A percentile compares a stretch with the other conserved stretches of the same genome.
These are phyloP conservation scores for Abrostola tripartita DNA, from an alignment of 2,888 invertebrate species.

Conservation along the genomic window DNA sequence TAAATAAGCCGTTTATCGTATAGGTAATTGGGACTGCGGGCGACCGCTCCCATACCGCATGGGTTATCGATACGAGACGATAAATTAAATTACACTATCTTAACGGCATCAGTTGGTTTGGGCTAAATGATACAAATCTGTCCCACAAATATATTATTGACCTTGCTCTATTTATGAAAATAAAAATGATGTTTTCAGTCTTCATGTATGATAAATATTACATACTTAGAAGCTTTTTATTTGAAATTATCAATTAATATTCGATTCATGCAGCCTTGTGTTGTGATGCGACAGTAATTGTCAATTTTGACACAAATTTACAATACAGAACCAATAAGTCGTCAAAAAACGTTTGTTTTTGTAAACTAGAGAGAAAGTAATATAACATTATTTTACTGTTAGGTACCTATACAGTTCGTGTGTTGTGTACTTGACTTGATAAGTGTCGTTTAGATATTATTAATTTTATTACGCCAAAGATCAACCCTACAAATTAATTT, in stretches of 20 bases:
- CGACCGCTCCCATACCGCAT: conserved; percentile 75
- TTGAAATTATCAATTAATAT: no score
- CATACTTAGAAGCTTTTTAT: no score
- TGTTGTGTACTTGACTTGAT: background rate
- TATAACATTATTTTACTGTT: no score
- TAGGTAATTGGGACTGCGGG: conserved; percentile 86
- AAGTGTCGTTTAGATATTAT: conserved; percentile 5
- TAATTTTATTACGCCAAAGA: conserved; percentile 14
- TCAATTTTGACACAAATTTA: no score
- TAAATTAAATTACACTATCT: conserved; percentile 77
- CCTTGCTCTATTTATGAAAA: background rate
- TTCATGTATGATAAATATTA: no score
- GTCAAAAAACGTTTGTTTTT: no score
- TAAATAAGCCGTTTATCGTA: conserved; percentile 86
- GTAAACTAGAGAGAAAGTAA: no score
- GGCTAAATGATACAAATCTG: conserved; percentile 70
- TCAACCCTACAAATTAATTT: conserved; percentile 19
- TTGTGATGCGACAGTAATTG: no score
- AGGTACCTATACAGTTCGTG: background rate
- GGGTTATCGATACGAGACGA: conserved; percentile 69
- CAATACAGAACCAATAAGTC: no score
- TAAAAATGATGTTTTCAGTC: no score
- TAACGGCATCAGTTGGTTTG: conserved; percentile 63
- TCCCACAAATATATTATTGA: conserved; percentile 22
- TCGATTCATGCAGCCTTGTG: no score